These are phyloP conservation scores for Corythornis madagascariensis DNA, from an alignment of 2,113 vertebrate genomes.

Conservation along the genomic window DNA sequence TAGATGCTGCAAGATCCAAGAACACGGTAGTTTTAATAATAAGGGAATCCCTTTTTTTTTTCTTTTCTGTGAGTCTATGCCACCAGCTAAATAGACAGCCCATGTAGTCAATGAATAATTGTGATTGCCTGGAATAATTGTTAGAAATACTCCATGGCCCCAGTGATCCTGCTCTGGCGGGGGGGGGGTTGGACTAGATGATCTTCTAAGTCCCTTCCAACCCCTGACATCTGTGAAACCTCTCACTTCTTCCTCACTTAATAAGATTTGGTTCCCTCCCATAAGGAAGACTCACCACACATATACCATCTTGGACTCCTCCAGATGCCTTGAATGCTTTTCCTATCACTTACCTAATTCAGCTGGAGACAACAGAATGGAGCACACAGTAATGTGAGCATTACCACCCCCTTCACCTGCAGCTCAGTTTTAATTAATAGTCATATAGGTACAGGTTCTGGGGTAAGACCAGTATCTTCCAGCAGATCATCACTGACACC, in stretches of 20 bases:
- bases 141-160: neutral
- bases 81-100: neutral
- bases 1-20: neutral
- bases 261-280: neutral
- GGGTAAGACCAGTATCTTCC: neutral
- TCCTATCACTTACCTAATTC: neutral
- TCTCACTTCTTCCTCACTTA: neutral
- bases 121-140: neutral
- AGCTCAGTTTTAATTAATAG: neutral
- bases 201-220: too few relatives aligned
- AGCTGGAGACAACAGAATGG: neutral
- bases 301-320: neutral
- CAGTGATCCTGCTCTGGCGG: neutral
- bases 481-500: neutral
- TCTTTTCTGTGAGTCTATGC: neutral
- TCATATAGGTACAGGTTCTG: neutral
- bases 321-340: neutral
- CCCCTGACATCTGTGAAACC: neutral
- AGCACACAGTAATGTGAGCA: neutral
- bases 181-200: too few relatives aligned
- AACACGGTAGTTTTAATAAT: neutral
- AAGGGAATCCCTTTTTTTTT: neutral
- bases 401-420: neutral
- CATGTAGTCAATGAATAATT: neutral
- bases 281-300: neutral